Evolutionary conservation across 2,888 invertebrate genomes (phyloP).

Genomic region (Antheraea yamamai): DNA sequence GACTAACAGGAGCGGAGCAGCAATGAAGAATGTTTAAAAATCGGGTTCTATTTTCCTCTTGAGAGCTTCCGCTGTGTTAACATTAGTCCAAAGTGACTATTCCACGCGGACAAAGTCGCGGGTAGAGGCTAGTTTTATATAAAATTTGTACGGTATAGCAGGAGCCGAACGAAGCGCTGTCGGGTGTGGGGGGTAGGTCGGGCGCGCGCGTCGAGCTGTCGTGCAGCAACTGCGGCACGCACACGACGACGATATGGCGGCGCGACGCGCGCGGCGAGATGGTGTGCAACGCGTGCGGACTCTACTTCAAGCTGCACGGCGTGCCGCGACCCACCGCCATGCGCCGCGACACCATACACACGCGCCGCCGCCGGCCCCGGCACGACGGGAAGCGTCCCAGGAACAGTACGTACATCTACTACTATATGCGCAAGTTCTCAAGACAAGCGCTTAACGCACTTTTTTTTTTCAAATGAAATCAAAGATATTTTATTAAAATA

Average conservation of each 20-base stretch:
- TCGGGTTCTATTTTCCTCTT: too few relatives aligned
- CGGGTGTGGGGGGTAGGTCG: slow-evolving; percentile 34
- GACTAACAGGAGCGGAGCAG: too few relatives aligned
- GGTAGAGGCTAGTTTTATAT: not conserved
- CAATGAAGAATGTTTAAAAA: too few relatives aligned
- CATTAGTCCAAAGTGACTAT: too few relatives aligned
- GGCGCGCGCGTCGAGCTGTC: slow-evolving; percentile 89
- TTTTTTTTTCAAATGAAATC: too few relatives aligned
- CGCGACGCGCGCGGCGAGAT: slow-evolving; percentile 98
- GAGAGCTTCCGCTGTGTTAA: too few relatives aligned
- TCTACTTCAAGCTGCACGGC: slow-evolving; percentile 98
- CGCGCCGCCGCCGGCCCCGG: slow-evolving; percentile 93
- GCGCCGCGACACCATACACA: slow-evolving; percentile 98
- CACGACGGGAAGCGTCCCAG: slow-evolving; percentile 83
- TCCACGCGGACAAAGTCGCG: too few relatives aligned
- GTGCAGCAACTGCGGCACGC: slow-evolving; percentile 98
- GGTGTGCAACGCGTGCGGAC: slow-evolving; percentile 99
- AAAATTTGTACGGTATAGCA: slow-evolving; percentile 33
- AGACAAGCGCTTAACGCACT: too few relatives aligned
- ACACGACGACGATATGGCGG: slow-evolving; percentile 98
- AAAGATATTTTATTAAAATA: too few relatives aligned
- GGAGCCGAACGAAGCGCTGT: slow-evolving; percentile 44
- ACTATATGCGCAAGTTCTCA: not conserved
- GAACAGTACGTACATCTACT: slow-evolving; percentile 63
- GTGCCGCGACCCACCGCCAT: slow-evolving; percentile 96